Conservation (phyloP, 1,140 invertebrate species). For the Ceratosolen fusciceps region DNA sequence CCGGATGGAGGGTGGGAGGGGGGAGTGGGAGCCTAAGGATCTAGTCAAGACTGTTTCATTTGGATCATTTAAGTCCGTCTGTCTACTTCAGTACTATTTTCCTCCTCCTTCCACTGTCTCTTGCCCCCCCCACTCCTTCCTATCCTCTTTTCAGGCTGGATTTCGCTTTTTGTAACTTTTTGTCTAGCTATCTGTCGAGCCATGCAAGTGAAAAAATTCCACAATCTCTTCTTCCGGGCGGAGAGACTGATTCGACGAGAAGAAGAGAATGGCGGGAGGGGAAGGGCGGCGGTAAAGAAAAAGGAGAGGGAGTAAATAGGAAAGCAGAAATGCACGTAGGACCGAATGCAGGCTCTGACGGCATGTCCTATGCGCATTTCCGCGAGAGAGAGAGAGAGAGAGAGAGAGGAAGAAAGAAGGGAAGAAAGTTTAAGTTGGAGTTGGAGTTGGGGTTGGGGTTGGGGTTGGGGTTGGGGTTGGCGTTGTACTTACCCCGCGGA, state of each 20-base stretch:
- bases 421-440: too few relatives aligned
- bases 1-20: too few relatives aligned
- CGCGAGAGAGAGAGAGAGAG: too few relatives aligned
- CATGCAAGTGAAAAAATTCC: conserved; percentile 23
- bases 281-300: conserved; percentile 21
- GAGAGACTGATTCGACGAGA: conserved; percentile 18
- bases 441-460: too few relatives aligned
- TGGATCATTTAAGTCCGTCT: background rate
- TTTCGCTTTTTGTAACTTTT: too few relatives aligned
- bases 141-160: too few relatives aligned
- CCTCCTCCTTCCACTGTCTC: conserved; percentile 1
- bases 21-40: background rate
- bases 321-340: conserved; percentile 23
- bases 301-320: conserved; percentile 30
- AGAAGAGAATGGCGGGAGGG: conserved; percentile 2
- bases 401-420: too few relatives aligned
- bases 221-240: conserved; percentile 35
- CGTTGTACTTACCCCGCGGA: conserved; percentile 21
- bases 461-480: conserved; percentile 8
- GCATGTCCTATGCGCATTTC: background rate
- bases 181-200: background rate
- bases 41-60: background rate
- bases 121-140: too few relatives aligned
- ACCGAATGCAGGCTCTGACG: background rate
- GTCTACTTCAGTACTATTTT: background rate